Evolutionary conservation across 2,888 invertebrate species (phyloP).

Genomic region (Drosophila greeni): DNA sequence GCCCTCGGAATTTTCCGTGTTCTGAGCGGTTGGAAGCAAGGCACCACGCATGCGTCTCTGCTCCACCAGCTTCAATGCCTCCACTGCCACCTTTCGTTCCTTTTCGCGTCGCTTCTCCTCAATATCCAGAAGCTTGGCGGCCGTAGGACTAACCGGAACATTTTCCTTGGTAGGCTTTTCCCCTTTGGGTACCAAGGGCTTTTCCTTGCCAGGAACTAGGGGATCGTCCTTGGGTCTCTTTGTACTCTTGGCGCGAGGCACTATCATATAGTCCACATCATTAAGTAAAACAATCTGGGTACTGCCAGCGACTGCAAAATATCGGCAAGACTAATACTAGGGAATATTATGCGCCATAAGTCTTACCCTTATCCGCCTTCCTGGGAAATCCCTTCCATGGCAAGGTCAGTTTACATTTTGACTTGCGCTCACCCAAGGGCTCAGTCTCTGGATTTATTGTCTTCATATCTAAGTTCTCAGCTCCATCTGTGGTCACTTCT

Average conservation of each 20-base stretch:
- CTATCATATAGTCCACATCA: conserved; percentile 32
- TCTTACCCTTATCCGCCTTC: conserved; percentile 9
- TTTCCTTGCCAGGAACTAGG: neutral
- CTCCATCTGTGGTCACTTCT: neutral
- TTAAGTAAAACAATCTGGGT: conserved; percentile 14
- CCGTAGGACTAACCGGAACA: neutral
- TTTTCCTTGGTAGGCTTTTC: conserved; percentile 1
- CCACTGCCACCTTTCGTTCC: conserved; percentile 56
- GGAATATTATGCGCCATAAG: too few relatives aligned
- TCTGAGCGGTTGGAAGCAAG: neutral
- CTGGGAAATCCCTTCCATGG: conserved; percentile 69
- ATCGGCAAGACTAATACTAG: neutral
- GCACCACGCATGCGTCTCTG: conserved; percentile 56
- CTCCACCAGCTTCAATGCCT: conserved; percentile 57
- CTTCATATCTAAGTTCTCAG: neutral
- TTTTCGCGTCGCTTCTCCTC: conserved; percentile 52
- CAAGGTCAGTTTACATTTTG: conserved; percentile 37
- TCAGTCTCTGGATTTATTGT: conserved; percentile 11
- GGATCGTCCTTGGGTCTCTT: conserved; percentile 9
- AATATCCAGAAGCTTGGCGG: neutral
- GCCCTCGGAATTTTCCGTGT: neutral
- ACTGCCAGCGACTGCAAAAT: conserved; percentile 7
- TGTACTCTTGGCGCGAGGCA: conserved; percentile 18
- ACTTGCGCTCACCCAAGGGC: conserved; percentile 3
- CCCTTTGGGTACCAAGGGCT: neutral